Evolutionary conservation across 2,797 vertebrate genomes (phyloP).

Genomic region (Pogonophryne albipinna): DNA sequence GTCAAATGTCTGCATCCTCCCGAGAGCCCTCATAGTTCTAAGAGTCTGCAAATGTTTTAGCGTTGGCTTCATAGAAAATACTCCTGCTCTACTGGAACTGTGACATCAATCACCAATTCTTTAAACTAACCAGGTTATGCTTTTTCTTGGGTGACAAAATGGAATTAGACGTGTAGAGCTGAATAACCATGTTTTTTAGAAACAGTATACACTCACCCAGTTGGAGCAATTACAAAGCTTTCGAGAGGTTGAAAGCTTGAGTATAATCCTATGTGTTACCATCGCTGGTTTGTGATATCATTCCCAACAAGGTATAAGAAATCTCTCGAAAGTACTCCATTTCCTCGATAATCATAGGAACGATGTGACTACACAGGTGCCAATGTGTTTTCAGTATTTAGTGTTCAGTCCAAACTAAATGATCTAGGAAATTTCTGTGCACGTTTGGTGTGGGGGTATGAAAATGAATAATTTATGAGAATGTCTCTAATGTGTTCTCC

Average conservation of each 20-base stretch:
- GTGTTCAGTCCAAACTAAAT: slow-evolving; percentile 67
- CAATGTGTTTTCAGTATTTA: slow-evolving; percentile 60
- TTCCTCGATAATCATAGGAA: slow-evolving; percentile 57
- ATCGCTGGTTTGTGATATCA: slow-evolving; percentile 32
- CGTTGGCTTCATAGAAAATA: neutral
- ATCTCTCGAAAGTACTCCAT: slow-evolving; percentile 57
- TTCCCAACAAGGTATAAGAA: slow-evolving; percentile 44
- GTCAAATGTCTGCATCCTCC: too few species aligned
- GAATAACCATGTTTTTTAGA: slow-evolving; percentile 7
- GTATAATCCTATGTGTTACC: slow-evolving; percentile 33
- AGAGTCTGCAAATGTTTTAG: neutral
- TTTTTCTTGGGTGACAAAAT: slow-evolving; percentile 9
- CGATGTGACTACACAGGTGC: slow-evolving; percentile 56
- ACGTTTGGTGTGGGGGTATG: slow-evolving; percentile 50
- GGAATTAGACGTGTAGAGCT: slow-evolving; percentile 6
- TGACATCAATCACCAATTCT: neutral
- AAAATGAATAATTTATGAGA: slow-evolving; percentile 78
- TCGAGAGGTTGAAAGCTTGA: slow-evolving; percentile 32
- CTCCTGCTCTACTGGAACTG: neutral
- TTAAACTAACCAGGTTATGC: neutral
- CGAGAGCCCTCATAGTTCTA: neutral
- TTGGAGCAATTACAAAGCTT: slow-evolving; percentile 37
- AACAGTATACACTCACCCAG: slow-evolving; percentile 23
- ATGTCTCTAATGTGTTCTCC: slow-evolving; percentile 66
- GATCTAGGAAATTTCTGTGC: slow-evolving; percentile 66